phyloP scores from a whole-genome alignment of 2,113 vertebrate genomes.

The Dipodomys stephensi region DNA sequence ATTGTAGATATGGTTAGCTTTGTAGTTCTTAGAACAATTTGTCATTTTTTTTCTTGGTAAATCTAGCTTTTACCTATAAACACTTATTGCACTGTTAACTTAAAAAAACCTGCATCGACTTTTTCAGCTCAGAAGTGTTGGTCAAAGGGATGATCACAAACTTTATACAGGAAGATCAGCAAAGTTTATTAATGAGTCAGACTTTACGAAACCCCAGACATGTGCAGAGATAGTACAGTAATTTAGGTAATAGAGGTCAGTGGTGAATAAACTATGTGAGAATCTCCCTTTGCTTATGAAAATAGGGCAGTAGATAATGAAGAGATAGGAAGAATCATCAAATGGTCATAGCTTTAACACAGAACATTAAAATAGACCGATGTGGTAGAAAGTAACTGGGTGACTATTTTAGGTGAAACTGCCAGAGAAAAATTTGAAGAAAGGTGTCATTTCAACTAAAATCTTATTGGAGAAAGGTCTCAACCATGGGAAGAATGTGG shows the following conservation, averaged over 20 bases:
- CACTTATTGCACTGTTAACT: neutral
- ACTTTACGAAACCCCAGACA: neutral
- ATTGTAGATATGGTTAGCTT: neutral
- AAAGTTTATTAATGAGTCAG: neutral
- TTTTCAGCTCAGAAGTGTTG: neutral
- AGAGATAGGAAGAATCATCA: neutral
- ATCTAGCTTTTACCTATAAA: neutral
- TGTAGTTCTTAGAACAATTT: neutral
- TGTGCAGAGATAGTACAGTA: neutral
- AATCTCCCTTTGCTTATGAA: neutral
- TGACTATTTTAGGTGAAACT: neutral
- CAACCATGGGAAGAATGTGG: neutral
- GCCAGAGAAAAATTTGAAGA: neutral
- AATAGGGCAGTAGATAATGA: neutral
- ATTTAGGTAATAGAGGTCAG: neutral
- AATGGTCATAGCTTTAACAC: neutral
- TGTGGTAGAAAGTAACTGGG: neutral
- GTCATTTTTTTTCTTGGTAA: constrained; percentile 3
- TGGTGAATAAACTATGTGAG: neutral
- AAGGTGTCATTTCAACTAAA: neutral
- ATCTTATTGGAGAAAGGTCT: neutral
- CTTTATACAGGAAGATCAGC: neutral
- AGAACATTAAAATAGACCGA: neutral
- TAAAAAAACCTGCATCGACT: neutral
- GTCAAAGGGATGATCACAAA: neutral